phyloP scores from a whole-genome alignment of 2,113 vertebrate species.

The Ptilorrhoa leucosticta region DNA sequence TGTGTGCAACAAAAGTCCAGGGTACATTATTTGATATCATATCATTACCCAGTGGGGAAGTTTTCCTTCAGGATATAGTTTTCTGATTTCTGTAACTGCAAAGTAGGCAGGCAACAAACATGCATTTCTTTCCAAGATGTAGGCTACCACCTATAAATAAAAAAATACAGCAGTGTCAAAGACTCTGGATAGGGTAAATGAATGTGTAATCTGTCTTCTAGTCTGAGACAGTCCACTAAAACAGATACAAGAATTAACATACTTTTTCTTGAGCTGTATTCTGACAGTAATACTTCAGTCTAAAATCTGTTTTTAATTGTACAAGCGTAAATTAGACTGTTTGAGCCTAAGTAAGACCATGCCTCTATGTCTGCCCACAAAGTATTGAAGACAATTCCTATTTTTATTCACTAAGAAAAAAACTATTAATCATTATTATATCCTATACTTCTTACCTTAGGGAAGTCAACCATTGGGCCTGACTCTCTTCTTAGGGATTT shows the following conservation, averaged over 20 bases:
- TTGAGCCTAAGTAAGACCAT: neutral
- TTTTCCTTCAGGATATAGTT: constrained; percentile 94
- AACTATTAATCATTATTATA: neutral
- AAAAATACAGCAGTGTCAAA: neutral
- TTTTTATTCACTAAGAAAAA: neutral
- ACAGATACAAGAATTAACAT: neutral
- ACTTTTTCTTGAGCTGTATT: neutral
- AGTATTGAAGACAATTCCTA: neutral
- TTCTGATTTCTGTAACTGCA: constrained; percentile 95
- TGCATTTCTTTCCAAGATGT: constrained; percentile 96
- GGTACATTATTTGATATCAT: neutral
- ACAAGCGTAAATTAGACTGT: neutral
- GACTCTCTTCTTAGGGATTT: neutral
- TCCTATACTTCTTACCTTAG: neutral
- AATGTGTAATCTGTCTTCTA: neutral
- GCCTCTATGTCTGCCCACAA: neutral
- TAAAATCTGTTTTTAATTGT: neutral
- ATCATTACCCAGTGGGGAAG: constrained; percentile 92
- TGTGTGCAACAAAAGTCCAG: neutral
- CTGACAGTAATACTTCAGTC: neutral
- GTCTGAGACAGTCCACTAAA: neutral
- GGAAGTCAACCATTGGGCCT: neutral
- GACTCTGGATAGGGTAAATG: neutral
- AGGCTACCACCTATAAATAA: constrained; percentile 87
- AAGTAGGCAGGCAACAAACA: constrained; percentile 97